Percentiles rank a stretch among this genome's conserved stretches.
These are phyloP conservation scores for Peribatodes rhomboidaria DNA, from an alignment of 2,888 invertebrate genomes.

Conservation along the genomic window DNA sequence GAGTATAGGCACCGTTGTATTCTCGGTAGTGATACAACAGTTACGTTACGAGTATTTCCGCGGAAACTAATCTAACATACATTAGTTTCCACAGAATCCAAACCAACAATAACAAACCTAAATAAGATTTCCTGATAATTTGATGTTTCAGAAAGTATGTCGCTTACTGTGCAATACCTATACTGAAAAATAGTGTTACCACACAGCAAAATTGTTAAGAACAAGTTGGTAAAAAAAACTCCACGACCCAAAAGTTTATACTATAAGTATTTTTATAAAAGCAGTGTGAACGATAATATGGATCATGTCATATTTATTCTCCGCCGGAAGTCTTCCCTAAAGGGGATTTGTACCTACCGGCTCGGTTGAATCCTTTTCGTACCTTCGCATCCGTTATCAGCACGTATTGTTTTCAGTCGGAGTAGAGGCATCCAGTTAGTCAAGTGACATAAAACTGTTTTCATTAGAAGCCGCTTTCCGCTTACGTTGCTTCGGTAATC, in stretches of 20 bases:
- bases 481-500: neutral
- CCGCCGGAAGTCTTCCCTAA: slow-evolving; percentile 18
- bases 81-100: no score
- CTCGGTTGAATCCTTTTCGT: slow-evolving; percentile 16
- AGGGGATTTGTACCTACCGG: slow-evolving; percentile 18
- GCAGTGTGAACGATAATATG: slow-evolving; percentile 12
- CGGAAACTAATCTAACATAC: no score
- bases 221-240: neutral
- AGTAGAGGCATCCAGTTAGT: slow-evolving; percentile 2
- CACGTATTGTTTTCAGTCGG: slow-evolving; percentile 19
- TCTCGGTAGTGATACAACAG: no score
- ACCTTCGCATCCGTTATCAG: slow-evolving; percentile 17
- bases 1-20: no score
- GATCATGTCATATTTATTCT: slow-evolving; percentile 27
- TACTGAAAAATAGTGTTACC: no score
- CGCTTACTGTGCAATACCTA: no score
- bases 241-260: neutral
- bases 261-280: slow-evolving; percentile 7
- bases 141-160: no score
- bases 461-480: neutral
- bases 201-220: no score
- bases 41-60: no score
- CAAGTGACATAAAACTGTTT: slow-evolving; percentile 4
- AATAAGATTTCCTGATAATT: no score
- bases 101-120: no score